A percentile compares a stretch with the other conserved stretches of the same genome.
These are phyloP conservation scores for Crepidodera aurea DNA, from an alignment of 2,888 invertebrate genomes.

Conservation along the genomic window DNA sequence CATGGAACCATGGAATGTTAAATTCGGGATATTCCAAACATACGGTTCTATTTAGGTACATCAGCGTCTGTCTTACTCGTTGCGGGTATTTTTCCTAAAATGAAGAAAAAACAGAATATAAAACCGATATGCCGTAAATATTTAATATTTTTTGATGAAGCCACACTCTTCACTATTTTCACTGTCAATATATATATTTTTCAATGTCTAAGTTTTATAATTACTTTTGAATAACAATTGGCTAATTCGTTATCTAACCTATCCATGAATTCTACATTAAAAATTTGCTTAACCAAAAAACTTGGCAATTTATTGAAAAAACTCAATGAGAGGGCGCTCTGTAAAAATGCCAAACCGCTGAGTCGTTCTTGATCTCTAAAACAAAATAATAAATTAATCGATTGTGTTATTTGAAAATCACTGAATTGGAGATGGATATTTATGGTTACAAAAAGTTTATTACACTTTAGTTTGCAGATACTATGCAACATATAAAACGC, in stretches of 20 bases:
- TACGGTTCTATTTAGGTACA: slow-evolving; percentile 71
- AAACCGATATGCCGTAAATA: too few species aligned
- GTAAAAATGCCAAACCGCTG: slow-evolving; percentile 64
- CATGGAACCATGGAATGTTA: slow-evolving; percentile 73
- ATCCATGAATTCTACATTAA: slow-evolving; percentile 68
- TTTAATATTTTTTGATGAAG: too few species aligned
- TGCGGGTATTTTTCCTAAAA: slow-evolving; percentile 65
- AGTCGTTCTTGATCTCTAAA: slow-evolving; percentile 66
- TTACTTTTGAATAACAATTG: slow-evolving; percentile 65
- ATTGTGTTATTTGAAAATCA: too few species aligned
- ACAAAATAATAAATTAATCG: too few species aligned
- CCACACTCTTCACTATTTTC: too few species aligned
- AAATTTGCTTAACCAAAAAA: slow-evolving; percentile 65
- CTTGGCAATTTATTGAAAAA: slow-evolving; percentile 65
- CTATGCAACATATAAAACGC: too few species aligned
- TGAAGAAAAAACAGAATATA: slow-evolving; percentile 11
- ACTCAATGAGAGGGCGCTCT: slow-evolving; percentile 64
- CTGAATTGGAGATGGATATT: too few species aligned
- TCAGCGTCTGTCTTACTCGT: slow-evolving; percentile 65
- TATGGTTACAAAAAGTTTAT: too few species aligned
- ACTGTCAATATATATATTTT: too few species aligned
- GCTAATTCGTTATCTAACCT: slow-evolving; percentile 67
- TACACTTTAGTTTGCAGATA: too few species aligned
- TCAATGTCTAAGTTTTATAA: neutral
- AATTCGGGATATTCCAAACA: slow-evolving; percentile 71